Evolutionary conservation across 2,797 vertebrate species (phyloP), one percentile per base, ranked within the genome.

Genomic region (Staurois parvus): DNA sequence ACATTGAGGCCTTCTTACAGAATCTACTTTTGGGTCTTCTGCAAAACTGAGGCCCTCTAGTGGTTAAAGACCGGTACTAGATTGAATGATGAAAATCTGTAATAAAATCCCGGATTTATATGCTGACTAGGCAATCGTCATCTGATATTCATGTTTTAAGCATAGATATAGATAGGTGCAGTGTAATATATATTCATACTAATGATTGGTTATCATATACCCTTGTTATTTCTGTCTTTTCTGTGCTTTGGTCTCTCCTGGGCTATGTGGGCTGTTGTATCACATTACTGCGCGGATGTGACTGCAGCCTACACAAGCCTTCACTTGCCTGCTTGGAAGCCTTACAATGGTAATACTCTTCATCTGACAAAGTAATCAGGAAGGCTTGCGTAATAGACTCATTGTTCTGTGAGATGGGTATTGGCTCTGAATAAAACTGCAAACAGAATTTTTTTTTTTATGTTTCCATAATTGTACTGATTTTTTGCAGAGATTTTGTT

Each of bases 291-390:
- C 72, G 30, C 81, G 75, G 85, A 87, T 83, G 69, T 74, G 45
- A 66, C 69, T 69, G 68, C 85, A 79, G 85, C 81, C 85, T 81
- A 83, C 81, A 83, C 85, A 83, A 79, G 85, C 76, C 70, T 66
- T 74, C 17, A 74, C 81, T 87, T 79, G 85, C 81, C 59, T 72
- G 74, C 19, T 17, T 83, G 79, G 74, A 86, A 34, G 52, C 17
- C 56, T 64, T 73, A 67, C 72, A 76, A 85, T 83, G 32, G 73
- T 56, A 78, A 78, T 82, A 70, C 26, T 86, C 40, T 59, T 83
- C 79, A 78, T 83, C 80, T 82, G 85, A 83, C 79, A 83, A 86
- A 81, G 73, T 81, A 42, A 86, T 86, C 67, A 86, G 67, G 80
- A 34, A 40, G 67, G 45, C 76, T 52, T 83, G 37, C 68, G 69